Percentiles rank a stretch among this genome's conserved stretches.
These are phyloP conservation scores for Gobio gobio DNA, from an alignment of 2,113 vertebrate genomes.

Conservation along the genomic window DNA sequence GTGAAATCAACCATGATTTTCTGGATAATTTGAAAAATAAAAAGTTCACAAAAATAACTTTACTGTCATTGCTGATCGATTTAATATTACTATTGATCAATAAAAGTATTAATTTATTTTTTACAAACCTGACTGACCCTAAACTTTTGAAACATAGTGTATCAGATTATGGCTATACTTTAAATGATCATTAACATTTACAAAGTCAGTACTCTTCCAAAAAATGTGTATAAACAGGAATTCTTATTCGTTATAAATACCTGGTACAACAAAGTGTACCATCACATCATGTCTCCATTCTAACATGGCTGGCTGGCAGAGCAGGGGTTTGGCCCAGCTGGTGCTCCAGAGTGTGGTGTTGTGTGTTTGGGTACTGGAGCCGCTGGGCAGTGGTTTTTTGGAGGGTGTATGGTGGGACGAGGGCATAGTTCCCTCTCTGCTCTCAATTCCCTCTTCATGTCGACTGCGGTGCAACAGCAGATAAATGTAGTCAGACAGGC, in stretches of 20 bases:
- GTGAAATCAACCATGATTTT: background rate
- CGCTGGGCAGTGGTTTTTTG: slow-evolving; percentile 52
- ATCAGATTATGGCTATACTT: too few relatives aligned
- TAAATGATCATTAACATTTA: too few relatives aligned
- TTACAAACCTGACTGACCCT: too few relatives aligned
- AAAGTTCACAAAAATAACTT: too few relatives aligned
- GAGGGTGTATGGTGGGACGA: slow-evolving; percentile 43
- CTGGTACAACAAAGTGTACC: slow-evolving; percentile 97
- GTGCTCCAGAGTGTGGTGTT: slow-evolving; percentile 75
- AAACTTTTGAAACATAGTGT: too few relatives aligned
- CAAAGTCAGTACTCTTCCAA: too few relatives aligned
- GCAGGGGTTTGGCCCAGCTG: slow-evolving; percentile 83
- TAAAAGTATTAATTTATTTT: too few relatives aligned
- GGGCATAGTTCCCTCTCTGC: slow-evolving; percentile 71
- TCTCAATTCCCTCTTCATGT: slow-evolving; percentile 67
- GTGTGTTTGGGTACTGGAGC: slow-evolving; percentile 61
- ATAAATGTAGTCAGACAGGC: slow-evolving; percentile 93
- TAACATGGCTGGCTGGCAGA: slow-evolving; percentile 88
- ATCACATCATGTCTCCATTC: slow-evolving; percentile 90
- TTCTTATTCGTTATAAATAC: slow-evolving; percentile 68
- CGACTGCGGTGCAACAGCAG: slow-evolving; percentile 85
- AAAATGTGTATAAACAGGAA: too few relatives aligned
- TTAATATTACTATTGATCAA: too few relatives aligned
- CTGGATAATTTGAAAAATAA: too few relatives aligned
- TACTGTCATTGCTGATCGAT: too few relatives aligned